Evolutionary conservation across 37 sponge, comb jelly and placozoan species (phyloP).

Genomic region (Lycopodina hypogea): DNA sequence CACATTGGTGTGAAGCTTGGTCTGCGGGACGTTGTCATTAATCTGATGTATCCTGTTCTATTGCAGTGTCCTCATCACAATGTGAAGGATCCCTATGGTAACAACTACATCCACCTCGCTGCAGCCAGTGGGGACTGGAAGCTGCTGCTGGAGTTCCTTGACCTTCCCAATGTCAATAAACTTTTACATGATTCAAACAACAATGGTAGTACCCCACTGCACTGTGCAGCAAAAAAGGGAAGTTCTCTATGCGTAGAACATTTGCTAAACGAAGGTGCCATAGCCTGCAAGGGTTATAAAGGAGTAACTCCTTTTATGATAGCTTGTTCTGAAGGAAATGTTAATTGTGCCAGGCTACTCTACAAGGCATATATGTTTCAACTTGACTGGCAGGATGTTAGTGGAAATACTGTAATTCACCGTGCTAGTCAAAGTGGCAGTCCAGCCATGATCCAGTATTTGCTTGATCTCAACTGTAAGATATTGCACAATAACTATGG

Average conservation of each 20-base stretch:
- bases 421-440: slow-evolving; percentile 49
- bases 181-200: slow-evolving; percentile 64
- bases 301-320: slow-evolving; percentile 67
- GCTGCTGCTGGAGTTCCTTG: slow-evolving; percentile 34
- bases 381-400: slow-evolving; percentile 41
- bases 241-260: slow-evolving; percentile 56
- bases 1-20: slow-evolving; percentile 36
- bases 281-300: slow-evolving; percentile 49
- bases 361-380: slow-evolving; percentile 63
- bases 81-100: slow-evolving; percentile 36
- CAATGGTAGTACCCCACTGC: slow-evolving; percentile 72
- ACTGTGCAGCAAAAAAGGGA: slow-evolving; percentile 64
- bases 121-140: slow-evolving; percentile 50
- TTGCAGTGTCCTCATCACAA: slow-evolving; percentile 2
- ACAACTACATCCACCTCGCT: slow-evolving; percentile 63
- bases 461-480: slow-evolving; percentile 46
- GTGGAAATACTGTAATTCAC: slow-evolving; percentile 77
- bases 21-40: slow-evolving; percentile 7
- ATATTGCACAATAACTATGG: slow-evolving; percentile 58
- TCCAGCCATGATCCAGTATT: slow-evolving; percentile 36
- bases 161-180: slow-evolving; percentile 5
- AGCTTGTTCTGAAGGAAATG: slow-evolving; percentile 50
- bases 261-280: slow-evolving; percentile 72
- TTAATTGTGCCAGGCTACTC: slow-evolving; percentile 34
- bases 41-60: slow-evolving; percentile 14